Evolutionary conservation across 2,888 invertebrate species (phyloP).

Genomic region (Ptychoptera albimana): DNA sequence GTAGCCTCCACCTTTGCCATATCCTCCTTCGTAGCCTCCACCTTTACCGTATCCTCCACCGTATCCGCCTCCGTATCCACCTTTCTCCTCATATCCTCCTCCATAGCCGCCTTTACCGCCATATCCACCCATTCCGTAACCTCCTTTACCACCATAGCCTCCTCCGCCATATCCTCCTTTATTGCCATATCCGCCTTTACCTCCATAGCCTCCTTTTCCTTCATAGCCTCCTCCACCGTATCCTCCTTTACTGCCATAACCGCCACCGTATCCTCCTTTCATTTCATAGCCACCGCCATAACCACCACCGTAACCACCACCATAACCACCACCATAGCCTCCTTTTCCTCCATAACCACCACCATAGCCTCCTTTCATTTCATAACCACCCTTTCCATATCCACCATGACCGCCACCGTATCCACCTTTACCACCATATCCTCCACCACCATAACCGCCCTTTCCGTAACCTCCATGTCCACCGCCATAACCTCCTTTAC

Average conservation of each 20-base stretch:
- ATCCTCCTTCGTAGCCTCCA: background rate
- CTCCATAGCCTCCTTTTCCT: background rate
- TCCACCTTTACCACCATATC: background rate
- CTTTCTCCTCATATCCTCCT: background rate
- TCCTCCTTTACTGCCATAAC: background rate
- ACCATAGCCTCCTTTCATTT: background rate
- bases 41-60: background rate
- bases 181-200: background rate
- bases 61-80: background rate
- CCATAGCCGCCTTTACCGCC: conserved; percentile 4
- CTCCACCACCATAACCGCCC: background rate
- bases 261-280: background rate
- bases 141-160: too few species aligned
- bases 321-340: background rate
- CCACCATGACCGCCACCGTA: background rate
- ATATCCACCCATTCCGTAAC: background rate
- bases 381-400: background rate
- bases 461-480: background rate
- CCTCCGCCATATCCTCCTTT: background rate
- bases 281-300: background rate
- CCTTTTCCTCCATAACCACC: background rate
- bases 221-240: background rate
- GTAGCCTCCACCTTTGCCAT: background rate
- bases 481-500: background rate
- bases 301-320: background rate